phyloP scores from a whole-genome alignment of 2,113 vertebrate genomes.

The Datnioides undecimradiatus region DNA sequence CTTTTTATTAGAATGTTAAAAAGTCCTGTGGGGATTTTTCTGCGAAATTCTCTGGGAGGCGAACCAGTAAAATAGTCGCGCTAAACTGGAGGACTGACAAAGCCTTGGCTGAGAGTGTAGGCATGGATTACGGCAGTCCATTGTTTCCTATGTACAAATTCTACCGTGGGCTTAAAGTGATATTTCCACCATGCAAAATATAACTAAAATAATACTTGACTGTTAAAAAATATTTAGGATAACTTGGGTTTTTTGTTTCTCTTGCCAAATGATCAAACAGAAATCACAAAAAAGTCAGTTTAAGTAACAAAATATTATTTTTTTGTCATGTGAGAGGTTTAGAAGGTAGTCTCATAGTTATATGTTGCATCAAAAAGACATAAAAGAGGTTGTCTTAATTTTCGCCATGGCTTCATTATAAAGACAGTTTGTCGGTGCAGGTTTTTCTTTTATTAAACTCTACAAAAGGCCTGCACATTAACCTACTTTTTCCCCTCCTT shows the following conservation, averaged over 20 bases:
- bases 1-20: conserved; percentile 83
- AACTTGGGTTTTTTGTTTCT: not conserved
- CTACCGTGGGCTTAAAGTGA: not conserved
- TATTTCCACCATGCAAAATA: not conserved
- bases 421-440: not conserved
- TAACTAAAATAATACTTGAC: not conserved
- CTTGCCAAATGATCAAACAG: not conserved
- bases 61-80: conserved; percentile 53
- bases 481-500: conserved; percentile 29
- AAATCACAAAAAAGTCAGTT: not conserved
- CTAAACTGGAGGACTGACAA: conserved; percentile 49
- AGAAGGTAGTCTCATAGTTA: not conserved
- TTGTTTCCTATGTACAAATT: not conserved
- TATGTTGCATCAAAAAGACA: not conserved
- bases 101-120: conserved; percentile 13
- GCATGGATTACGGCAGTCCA: not conserved
- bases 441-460: not conserved
- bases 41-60: conserved; percentile 52
- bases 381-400: not conserved
- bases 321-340: not conserved
- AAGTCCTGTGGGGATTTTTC: conserved; percentile 80
- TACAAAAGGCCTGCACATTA: conserved; percentile 12
- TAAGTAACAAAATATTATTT: not conserved
- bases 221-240: not conserved
- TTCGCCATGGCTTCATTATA: not conserved